Evolutionary conservation across 2,797 vertebrate genomes (phyloP).

Genomic region (Poliocrania exsul): DNA sequence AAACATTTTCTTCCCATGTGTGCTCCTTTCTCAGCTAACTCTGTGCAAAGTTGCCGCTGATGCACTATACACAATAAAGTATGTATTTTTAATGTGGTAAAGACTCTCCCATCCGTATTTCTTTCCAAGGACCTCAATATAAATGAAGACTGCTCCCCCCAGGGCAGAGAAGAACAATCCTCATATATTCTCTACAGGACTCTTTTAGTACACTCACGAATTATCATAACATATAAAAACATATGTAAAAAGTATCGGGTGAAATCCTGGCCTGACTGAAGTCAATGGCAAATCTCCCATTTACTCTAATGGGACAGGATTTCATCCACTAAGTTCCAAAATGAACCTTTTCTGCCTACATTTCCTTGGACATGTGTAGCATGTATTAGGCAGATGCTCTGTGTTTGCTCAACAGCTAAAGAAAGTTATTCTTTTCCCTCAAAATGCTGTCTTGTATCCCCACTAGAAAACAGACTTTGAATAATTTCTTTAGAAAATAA

Average conservation of each 20-base stretch:
- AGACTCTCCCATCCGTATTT: background rate
- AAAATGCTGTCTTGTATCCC: background rate
- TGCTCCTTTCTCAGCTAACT: background rate
- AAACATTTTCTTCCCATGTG: conserved; percentile 2
- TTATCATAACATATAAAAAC: conserved; percentile 10
- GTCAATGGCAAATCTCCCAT: conserved; percentile 36
- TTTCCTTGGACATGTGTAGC: background rate
- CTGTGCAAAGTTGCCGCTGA: background rate
- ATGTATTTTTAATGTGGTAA: background rate
- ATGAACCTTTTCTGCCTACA: background rate
- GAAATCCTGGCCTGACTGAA: background rate
- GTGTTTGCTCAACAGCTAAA: background rate
- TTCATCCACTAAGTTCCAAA: conserved; percentile 26
- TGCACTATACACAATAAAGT: background rate
- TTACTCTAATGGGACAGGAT: conserved; percentile 1
- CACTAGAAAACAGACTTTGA: background rate
- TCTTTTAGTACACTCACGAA: conserved; percentile 7
- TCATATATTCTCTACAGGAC: background rate
- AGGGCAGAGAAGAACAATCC: background rate
- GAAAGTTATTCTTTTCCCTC: background rate
- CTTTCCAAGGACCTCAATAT: background rate
- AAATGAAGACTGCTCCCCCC: background rate
- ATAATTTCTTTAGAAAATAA: background rate
- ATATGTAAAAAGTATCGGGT: background rate
- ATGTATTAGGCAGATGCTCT: background rate